Base-by-base conservation (phyloP, 2,888 invertebrate genomes). In the Melikaiella ostensackeni region DNA sequence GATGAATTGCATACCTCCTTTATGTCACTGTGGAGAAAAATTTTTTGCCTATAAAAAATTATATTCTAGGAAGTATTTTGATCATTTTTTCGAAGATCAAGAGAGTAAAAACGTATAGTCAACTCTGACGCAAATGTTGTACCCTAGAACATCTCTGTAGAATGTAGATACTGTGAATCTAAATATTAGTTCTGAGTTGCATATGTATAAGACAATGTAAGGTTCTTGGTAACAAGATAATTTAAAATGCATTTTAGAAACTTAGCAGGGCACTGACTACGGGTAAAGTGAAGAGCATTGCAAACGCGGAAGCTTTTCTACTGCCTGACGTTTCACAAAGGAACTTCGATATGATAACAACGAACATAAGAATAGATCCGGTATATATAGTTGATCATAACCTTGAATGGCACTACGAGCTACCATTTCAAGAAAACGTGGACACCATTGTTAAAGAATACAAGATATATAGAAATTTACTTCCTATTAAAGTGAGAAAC, bases 281-380 rank as follows among this genome's bases (percentile, higher is more conserved):
- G 6, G 94, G 94, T 74, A 92, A 93, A 91, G 92, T 93, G 66
- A 93, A 93, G 86, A 92, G 92, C 77, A 92, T 94, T 75, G 89
- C 92, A 6, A 90, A 91, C 57, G 93, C 94, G 89, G 94, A 95
- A 83, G 93, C 94, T 0, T 93, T 94, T 85, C 88, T 93, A 66
- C 92, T 93, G 81, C 92, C 93, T 46, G 93, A 93, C 85, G 92
- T 93, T 57, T 91, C 91, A 70, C 94, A 94, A 93, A 90, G 91
- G 83, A 90, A 92, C 76, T 94, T 91, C 82, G 94, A 95, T 82
- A 89, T 92, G 77, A 92, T 93, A 87, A 94, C 93, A 1, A 82
- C 94, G 13, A 93, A 95, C 88, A 86, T 95, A 61, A 93, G 91
- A 81, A 93, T 95, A 92, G 93, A 94, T 81, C 94, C 95, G 1